A percentile compares a stretch with the other conserved stretches of the same genome.
phyloP scores from a whole-genome alignment of 2,113 vertebrate genomes.

The Actinemys pallida region DNA sequence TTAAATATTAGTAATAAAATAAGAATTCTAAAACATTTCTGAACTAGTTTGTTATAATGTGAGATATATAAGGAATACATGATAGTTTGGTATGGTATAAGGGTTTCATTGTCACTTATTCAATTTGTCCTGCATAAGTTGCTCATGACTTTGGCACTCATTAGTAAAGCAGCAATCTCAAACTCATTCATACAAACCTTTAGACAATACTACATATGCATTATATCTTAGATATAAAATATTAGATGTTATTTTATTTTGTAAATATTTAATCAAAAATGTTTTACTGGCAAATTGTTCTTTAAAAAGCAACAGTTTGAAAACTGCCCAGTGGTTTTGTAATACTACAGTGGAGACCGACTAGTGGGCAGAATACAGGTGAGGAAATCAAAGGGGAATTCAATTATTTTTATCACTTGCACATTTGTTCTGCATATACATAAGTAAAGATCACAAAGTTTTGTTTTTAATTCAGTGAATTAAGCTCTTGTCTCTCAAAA shows the following conservation, averaged over 20 bases:
- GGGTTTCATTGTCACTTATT: not conserved
- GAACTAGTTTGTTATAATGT: not conserved
- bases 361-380: not conserved
- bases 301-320: not conserved
- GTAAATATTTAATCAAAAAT: not conserved
- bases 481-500: not conserved
- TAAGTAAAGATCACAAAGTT: not conserved
- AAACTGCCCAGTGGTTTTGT: not conserved
- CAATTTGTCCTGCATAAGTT: not conserved
- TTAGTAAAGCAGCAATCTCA: not conserved
- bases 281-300: not conserved
- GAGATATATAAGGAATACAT: not conserved
- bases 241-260: not conserved
- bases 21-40: not conserved
- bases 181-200: not conserved
- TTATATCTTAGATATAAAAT: not conserved
- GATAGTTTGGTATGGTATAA: not conserved
- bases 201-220: not conserved
- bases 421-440: not conserved
- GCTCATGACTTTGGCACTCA: not conserved
- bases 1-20: not conserved
- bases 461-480: not conserved
- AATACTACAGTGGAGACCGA: not conserved
- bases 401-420: rapidly evolving
- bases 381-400: not conserved